phyloP scores from a whole-genome alignment of 2,888 invertebrate genomes.

The Leptinotarsa juncta region DNA sequence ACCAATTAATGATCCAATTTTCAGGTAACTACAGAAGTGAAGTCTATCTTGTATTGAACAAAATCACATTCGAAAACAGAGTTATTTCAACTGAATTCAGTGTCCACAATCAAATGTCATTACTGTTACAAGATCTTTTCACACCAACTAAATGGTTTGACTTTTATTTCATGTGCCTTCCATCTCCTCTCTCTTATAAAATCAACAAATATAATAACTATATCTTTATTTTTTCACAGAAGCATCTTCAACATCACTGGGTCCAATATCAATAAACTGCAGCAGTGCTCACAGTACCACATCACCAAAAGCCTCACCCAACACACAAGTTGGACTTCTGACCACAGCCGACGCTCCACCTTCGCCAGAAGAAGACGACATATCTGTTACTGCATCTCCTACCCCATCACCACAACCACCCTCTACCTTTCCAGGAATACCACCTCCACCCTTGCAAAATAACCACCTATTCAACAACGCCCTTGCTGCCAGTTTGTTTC shows the following conservation, averaged over 20 bases:
- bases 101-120: no score
- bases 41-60: no score
- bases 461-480: slow-evolving; percentile 69
- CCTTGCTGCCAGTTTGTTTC: slow-evolving; percentile 77
- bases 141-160: no score
- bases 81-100: no score
- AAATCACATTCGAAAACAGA: no score
- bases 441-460: slow-evolving; percentile 60
- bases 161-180: no score
- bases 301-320: slow-evolving; percentile 75
- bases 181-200: no score
- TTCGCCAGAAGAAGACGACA: slow-evolving; percentile 64
- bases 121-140: no score
- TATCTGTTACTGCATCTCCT: slow-evolving; percentile 75
- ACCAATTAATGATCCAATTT: no score
- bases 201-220: not conserved
- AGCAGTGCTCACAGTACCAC: slow-evolving; percentile 77
- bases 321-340: slow-evolving; percentile 61
- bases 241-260: slow-evolving; percentile 62
- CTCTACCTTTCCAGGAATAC: slow-evolving; percentile 60
- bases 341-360: slow-evolving; percentile 67
- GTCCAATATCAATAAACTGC: slow-evolving; percentile 66
- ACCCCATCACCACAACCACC: slow-evolving; percentile 69
- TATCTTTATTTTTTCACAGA: slow-evolving; percentile 53
- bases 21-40: no score